Percentiles rank a stretch among this genome's conserved stretches.
Evolutionary conservation across 2,113 vertebrate species (phyloP).

Genomic region (Thunnus thynnus): DNA sequence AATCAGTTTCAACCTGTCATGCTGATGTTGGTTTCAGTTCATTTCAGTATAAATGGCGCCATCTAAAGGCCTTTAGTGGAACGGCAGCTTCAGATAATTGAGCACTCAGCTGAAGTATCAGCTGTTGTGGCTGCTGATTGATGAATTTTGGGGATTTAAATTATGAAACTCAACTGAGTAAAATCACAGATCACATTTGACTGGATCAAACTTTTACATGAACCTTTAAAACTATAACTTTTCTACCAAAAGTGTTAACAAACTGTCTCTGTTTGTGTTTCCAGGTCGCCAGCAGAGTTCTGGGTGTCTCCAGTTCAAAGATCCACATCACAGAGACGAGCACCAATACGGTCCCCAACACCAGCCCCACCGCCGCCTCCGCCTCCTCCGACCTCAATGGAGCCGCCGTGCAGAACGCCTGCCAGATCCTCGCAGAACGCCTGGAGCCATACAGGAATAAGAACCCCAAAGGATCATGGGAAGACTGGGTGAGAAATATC

Average conservation of each 20-base stretch:
- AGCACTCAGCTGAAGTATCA: too few species aligned
- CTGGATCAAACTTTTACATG: too few species aligned
- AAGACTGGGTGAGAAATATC: conserved; percentile 90
- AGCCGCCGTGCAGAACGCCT: conserved; percentile 91
- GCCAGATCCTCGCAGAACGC: conserved; percentile 88
- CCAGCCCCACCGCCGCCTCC: conserved; percentile 94
- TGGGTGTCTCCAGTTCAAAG: conserved; percentile 89
- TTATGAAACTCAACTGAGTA: too few species aligned
- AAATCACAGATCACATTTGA: too few species aligned
- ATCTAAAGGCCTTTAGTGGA: background rate
- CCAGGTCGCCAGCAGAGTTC: conserved; percentile 91
- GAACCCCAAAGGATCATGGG: conserved; percentile 91
- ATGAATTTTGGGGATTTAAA: too few species aligned
- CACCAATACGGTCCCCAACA: conserved; percentile 95
- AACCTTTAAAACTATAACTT: background rate
- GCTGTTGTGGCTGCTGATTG: too few species aligned
- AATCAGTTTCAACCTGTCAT: too few species aligned
- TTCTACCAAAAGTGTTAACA: too few species aligned
- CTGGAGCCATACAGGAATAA: conserved; percentile 89
- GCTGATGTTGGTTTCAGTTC: too few species aligned
- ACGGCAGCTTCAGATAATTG: background rate
- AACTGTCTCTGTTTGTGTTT: background rate
- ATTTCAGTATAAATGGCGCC: background rate
- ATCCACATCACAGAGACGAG: conserved; percentile 96
- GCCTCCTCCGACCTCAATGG: conserved; percentile 94